Evolutionary conservation across 2,113 vertebrate genomes (phyloP), one percentile per base, ranked within the genome.

Genomic region (Amphiprion percula): DNA sequence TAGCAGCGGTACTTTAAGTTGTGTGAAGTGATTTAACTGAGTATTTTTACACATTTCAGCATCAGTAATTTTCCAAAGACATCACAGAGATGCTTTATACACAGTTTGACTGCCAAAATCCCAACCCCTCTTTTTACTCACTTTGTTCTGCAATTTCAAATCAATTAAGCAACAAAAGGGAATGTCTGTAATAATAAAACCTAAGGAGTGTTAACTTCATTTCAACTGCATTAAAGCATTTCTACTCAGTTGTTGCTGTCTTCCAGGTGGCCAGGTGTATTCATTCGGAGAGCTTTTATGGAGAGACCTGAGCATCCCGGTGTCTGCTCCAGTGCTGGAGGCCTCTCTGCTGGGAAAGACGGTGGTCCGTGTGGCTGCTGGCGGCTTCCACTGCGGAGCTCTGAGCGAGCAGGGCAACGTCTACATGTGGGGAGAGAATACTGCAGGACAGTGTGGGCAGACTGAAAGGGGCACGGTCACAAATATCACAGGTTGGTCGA

Each of bases 361-460:
- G 1, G 91, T 98, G 52, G 92, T 96, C 53, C 94, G 89, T 0
- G 96, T 99, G 84, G 96, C 96, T 10, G 94, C 97, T 0, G 98
- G 98, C 9, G 96, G 96, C 84, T 97, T 96, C 91, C 98, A 99
- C 79, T 97, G 91, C 0, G 98, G 96, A 60, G 98, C 95, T 0
- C 90, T 99, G 80, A 97, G 95, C 2, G 96, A 97, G 44, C 93
- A 95, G 21, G 98, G 98, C 0, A 79, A 72, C 0, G 91, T 96
- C 16, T 96, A 95, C 92, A 99, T 98, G 97, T 99, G 98, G 98
- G 98, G 98, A 3, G 94, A 96, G 86, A 99, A 99, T 80, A 94
- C 95, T 9, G 94, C 96, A 1, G 97, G 98, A 63, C 98, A 99
- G 85, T 99, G 98, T 71, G 98, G 97, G 0, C 82, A 94, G 49